These are phyloP conservation scores for Prionace glauca DNA, from an alignment of 2,797 vertebrate genomes.

Conservation along the genomic window DNA sequence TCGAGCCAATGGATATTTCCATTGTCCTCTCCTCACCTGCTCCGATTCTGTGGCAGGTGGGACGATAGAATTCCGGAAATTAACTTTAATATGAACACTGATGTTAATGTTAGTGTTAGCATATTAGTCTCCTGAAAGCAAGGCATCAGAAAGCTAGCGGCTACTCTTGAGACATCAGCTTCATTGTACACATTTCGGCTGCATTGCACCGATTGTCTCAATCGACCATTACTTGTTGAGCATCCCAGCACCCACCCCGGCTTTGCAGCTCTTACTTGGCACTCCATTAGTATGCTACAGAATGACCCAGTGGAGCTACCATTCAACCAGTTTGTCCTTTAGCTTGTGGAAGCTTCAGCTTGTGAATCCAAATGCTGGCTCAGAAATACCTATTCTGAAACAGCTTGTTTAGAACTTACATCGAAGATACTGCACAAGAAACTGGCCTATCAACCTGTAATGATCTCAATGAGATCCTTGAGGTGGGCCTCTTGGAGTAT, in stretches of 20 bases:
- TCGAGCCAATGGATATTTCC: too few relatives aligned
- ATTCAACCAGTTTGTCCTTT: not conserved
- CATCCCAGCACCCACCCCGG: not conserved
- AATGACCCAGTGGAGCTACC: not conserved
- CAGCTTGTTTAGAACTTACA: not conserved
- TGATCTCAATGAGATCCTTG: not conserved
- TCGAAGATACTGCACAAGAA: not conserved
- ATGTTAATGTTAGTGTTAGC: too few relatives aligned
- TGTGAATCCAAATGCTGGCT: not conserved
- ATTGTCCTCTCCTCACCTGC: too few relatives aligned
- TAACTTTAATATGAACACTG: too few relatives aligned
- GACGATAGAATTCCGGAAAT: too few relatives aligned
- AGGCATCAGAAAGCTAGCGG: too few relatives aligned
- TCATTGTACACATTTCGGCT: not conserved
- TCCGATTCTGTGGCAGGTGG: too few relatives aligned
- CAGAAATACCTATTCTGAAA: not conserved
- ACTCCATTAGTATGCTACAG: not conserved
- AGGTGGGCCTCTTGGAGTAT: too few relatives aligned
- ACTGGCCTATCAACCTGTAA: not conserved
- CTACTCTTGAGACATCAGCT: not conserved
- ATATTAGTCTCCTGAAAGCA: too few relatives aligned
- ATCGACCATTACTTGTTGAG: not conserved
- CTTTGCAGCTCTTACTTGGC: not conserved
- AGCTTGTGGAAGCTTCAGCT: not conserved
- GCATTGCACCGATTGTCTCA: not conserved